Evolutionary conservation across 2,888 invertebrate genomes (phyloP), one percentile per base, ranked within the genome.

Genomic region (Saturnia pavonia): DNA sequence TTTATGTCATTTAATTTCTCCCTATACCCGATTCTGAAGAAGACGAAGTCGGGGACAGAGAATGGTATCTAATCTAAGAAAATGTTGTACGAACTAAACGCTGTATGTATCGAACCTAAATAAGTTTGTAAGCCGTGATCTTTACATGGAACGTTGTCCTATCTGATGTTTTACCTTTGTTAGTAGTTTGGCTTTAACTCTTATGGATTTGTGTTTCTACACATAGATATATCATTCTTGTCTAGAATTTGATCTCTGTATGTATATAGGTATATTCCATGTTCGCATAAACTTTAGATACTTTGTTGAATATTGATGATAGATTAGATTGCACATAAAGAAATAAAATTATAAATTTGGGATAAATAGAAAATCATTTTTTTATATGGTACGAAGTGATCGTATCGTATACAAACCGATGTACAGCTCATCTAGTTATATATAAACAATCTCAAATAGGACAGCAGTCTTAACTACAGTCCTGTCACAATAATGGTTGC

Each of bases 141-240:
- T 67, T 70, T 66, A 54, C 70, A 67, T 66, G 67, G 70, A 66
- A 70, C 66, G 67, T 51, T 51, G 54, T 54, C 54, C 25, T 70
- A 70, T 70, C 70, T 42, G 70, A 70, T 70, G 51, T 14, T 42
- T 70, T 66, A 51, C 48, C 70, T 70, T 70, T 70, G 70, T 70
- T 67, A 54, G 70, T 4, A 54, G 51, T 12, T 27, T 25, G 67
- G 34, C 22, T 42, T 42, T 40, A 60, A 69, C 45, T 42, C 22
- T 11, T 7, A 9, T 0, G 54, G 9, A 43, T 57, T 60, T 45
- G 65, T 25, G 19, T 34, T 40, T 54, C 19, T 22, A 51, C 40
- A 70, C 42, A 65, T 14, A 48, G 22, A 51, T 40, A 8, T 22
- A 40, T 63, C 34, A 40, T 6, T 40, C 25, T 60, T 27, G 27